These are phyloP conservation scores for Drosophila infuscata DNA, from an alignment of 2,888 invertebrate species.

Conservation along the genomic window DNA sequence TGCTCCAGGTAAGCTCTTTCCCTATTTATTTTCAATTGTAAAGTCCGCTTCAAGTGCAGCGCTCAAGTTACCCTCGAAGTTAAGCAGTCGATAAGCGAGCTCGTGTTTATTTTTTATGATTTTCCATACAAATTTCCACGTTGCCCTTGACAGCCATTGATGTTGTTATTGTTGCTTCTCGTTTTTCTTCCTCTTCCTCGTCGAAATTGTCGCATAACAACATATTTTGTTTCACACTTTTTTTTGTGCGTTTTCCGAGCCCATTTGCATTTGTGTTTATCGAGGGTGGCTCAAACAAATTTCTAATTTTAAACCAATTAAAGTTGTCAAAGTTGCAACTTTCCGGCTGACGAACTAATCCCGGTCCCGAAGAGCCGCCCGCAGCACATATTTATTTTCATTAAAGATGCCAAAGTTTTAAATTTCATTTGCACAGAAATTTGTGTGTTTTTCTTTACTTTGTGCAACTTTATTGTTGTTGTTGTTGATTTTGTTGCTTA, in stretches of 20 bases:
- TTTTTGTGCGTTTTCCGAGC: neutral
- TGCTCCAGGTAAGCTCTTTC: slow-evolving; percentile 1
- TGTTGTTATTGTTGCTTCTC: slow-evolving; percentile 25
- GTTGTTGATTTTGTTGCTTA: neutral
- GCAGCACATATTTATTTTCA: slow-evolving; percentile 71
- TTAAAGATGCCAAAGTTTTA: slow-evolving; percentile 75
- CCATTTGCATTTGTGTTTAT: slow-evolving; percentile 62
- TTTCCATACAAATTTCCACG: slow-evolving; percentile 33
- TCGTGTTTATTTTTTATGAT: slow-evolving; percentile 42
- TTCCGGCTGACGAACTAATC: slow-evolving; percentile 65
- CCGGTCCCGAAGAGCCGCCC: slow-evolving; percentile 12
- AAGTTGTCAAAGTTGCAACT: slow-evolving; percentile 72
- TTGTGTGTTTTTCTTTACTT: slow-evolving; percentile 33
- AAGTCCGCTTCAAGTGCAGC: slow-evolving; percentile 40
- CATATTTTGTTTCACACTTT: slow-evolving; percentile 51
- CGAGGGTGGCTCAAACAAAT: slow-evolving; percentile 37
- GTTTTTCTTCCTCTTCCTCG: neutral
- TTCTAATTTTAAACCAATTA: slow-evolving; percentile 77
- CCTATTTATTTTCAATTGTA: slow-evolving; percentile 1
- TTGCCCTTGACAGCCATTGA: slow-evolving; percentile 69
- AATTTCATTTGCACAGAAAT: slow-evolving; percentile 69
- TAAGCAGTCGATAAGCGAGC: slow-evolving; percentile 70
- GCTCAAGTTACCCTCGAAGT: slow-evolving; percentile 50
- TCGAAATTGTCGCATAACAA: slow-evolving; percentile 25
- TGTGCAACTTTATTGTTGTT: neutral